Conservation (phyloP, 2,113 vertebrate species). For the Mirza zaza region DNA sequence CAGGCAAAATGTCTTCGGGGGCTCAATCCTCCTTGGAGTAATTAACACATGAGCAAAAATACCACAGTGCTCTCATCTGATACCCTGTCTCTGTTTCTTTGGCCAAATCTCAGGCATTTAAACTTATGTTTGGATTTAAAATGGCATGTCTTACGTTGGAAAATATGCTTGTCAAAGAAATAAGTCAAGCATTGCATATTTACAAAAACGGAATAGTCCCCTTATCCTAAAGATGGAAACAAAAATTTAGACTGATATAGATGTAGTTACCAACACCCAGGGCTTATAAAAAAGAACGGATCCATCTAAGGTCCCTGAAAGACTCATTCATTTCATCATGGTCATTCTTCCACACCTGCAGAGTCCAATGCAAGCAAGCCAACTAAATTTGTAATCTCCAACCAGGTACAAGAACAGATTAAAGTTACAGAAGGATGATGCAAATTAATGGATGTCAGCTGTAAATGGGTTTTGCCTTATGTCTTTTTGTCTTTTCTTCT, state of each 20-base stretch:
- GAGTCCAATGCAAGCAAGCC: not conserved
- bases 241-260: not conserved
- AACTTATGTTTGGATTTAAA: constrained; percentile 66
- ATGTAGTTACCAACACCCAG: not conserved
- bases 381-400: not conserved
- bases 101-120: constrained; percentile 51
- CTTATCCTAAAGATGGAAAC: constrained; percentile 7
- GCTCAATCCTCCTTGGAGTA: constrained; percentile 30
- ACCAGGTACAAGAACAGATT: not conserved
- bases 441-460: constrained; percentile 32
- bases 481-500: constrained; percentile 63
- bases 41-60: constrained; percentile 57
- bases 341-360: not conserved
- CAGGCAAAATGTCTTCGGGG: constrained; percentile 36
- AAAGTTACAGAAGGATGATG: not conserved
- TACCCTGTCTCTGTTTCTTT: constrained; percentile 53
- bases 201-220: constrained; percentile 47
- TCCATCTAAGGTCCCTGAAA: not conserved
- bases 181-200: constrained; percentile 40
- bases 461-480: constrained; percentile 59
- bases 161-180: constrained; percentile 64
- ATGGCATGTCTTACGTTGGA: constrained; percentile 36
- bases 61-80: constrained; percentile 44
- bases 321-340: not conserved
- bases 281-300: not conserved